Evolutionary conservation across 2,113 vertebrate genomes (phyloP).

Genomic region (Zingel zingel): DNA sequence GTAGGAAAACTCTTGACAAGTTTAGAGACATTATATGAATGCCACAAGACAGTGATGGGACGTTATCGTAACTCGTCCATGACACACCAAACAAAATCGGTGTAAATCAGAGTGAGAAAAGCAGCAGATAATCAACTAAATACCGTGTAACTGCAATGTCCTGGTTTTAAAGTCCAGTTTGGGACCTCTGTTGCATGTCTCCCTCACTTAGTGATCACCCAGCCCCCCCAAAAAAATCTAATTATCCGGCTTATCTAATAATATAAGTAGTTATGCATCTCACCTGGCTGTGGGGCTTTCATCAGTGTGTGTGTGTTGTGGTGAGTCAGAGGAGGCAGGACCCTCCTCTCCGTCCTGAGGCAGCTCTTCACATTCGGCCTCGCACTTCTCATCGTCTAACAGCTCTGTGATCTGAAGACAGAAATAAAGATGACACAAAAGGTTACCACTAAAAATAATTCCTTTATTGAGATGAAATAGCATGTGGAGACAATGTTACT

Average conservation of each 20-base stretch:
- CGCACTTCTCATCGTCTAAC: conserved; percentile 94
- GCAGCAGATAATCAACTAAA: background rate
- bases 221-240: background rate
- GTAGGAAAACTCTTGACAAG: background rate
- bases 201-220: background rate
- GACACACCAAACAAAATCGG: background rate
- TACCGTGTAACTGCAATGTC: background rate
- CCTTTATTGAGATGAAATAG: background rate
- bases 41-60: background rate
- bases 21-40: background rate
- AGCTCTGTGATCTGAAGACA: conserved; percentile 92
- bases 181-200: background rate
- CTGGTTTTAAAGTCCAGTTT: background rate
- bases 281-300: conserved; percentile 81
- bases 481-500: background rate
- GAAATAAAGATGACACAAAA: background rate
- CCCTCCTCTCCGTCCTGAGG: conserved; percentile 91
- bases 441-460: background rate
- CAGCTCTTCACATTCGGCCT: conserved; percentile 92
- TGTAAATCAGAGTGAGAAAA: background rate
- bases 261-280: background rate
- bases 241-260: background rate
- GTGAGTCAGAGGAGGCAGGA: conserved; percentile 73
- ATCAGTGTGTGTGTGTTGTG: conserved; percentile 65
- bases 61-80: background rate